Conservation (phyloP, 2,113 vertebrate genomes). For the Podarcis cretensis region DNA sequence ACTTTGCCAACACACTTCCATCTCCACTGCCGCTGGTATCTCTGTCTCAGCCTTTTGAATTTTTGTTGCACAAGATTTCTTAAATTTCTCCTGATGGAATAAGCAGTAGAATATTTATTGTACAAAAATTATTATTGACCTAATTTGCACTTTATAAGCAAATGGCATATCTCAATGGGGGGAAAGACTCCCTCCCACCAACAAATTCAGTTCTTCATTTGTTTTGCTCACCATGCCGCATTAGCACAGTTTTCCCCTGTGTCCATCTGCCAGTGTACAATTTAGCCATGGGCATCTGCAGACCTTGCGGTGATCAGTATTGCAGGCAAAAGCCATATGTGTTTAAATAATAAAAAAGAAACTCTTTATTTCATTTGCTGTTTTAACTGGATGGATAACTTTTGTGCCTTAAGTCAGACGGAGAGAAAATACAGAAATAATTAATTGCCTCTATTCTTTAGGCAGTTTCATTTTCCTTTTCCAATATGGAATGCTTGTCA, state of each 20-base stretch:
- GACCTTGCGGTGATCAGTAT: constrained; percentile 85
- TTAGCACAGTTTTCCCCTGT: constrained; percentile 83
- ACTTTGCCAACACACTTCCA: constrained; percentile 44
- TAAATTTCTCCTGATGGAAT: constrained; percentile 34
- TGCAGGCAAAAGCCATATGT: constrained; percentile 88
- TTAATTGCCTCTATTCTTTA: constrained; percentile 92
- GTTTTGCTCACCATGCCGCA: constrained; percentile 86
- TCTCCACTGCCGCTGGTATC: constrained; percentile 16
- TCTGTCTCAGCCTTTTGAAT: not conserved
- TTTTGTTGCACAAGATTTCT: constrained; percentile 30
- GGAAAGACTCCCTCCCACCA: constrained; percentile 35
- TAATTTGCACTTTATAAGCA: constrained; percentile 59
- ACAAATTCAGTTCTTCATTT: constrained; percentile 83
- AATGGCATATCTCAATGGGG: constrained; percentile 39
- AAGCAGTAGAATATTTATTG: constrained; percentile 34
- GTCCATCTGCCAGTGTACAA: constrained; percentile 84
- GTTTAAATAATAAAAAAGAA: constrained; percentile 82
- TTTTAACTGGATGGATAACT: constrained; percentile 88
- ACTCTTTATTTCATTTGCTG: constrained; percentile 84
- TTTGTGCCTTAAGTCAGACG: constrained; percentile 87
- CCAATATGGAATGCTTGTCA: constrained; percentile 97
- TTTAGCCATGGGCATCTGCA: constrained; percentile 86
- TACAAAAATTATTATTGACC: constrained; percentile 28
- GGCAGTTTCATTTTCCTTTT: constrained; percentile 87
- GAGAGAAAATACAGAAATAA: constrained; percentile 90